These are phyloP conservation scores for Tricholaema leucomelas DNA, from an alignment of 2,113 vertebrate genomes.

Conservation along the genomic window DNA sequence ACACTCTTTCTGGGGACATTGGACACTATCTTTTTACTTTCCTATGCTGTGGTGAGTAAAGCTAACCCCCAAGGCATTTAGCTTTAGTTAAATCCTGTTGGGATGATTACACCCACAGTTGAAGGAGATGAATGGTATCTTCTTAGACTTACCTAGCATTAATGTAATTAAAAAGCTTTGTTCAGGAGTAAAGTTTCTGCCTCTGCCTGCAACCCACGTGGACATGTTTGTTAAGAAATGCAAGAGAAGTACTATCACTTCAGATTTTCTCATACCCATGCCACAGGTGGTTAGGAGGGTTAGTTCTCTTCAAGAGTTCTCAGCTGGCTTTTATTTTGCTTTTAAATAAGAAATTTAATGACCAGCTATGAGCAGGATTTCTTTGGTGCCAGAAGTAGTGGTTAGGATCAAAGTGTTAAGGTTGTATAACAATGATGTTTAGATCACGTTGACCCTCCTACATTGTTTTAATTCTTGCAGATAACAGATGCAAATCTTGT, in stretches of 20 bases:
- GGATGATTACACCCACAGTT: background rate
- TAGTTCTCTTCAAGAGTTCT: background rate
- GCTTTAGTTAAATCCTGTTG: background rate
- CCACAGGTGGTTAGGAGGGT: background rate
- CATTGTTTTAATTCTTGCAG: background rate
- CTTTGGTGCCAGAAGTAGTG: background rate
- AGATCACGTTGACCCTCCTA: background rate
- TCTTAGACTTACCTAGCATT: background rate
- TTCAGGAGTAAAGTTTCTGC: background rate
- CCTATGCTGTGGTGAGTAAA: slow-evolving; percentile 92
- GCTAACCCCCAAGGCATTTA: background rate
- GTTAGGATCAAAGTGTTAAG: background rate
- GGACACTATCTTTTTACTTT: slow-evolving; percentile 95
- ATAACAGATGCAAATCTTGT: background rate
- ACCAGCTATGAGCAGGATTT: background rate
- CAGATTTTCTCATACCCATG: background rate
- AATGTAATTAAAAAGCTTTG: background rate
- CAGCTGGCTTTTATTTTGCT: background rate
- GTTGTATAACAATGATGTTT: background rate
- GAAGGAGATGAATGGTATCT: background rate
- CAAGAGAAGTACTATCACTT: background rate
- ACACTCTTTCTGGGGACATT: slow-evolving; percentile 91
- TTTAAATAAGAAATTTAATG: background rate
- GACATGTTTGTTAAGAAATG: background rate
- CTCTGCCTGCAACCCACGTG: background rate